These are phyloP conservation scores for Chloropsis hardwickii DNA, from an alignment of 2,113 vertebrate genomes.

Conservation along the genomic window DNA sequence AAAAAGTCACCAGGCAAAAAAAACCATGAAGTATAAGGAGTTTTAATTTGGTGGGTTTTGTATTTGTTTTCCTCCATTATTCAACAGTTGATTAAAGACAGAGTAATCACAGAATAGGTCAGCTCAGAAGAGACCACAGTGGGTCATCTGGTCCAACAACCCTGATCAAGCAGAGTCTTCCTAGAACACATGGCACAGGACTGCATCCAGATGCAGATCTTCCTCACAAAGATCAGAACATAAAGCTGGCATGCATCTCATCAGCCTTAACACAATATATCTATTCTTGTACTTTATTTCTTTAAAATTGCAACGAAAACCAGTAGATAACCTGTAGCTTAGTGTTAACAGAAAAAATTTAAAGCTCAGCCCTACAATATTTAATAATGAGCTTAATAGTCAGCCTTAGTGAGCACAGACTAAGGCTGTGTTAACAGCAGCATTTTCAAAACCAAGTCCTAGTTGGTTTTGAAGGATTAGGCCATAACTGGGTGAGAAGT, in stretches of 20 bases:
- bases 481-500: not conserved
- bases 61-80: not conserved
- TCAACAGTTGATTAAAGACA: not conserved
- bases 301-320: not conserved
- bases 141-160: not conserved
- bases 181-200: not conserved
- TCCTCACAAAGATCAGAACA: not conserved
- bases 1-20: not conserved
- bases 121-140: not conserved
- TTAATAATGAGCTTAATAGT: not conserved
- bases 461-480: slow-evolving; percentile 4
- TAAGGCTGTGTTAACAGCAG: not conserved
- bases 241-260: not conserved
- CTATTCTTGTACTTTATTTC: not conserved
- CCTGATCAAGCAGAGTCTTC: not conserved
- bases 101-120: not conserved
- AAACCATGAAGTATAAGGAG: not conserved
- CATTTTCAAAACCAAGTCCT: not conserved
- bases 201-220: not conserved
- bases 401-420: not conserved
- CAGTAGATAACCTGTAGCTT: not conserved
- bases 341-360: not conserved
- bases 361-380: not conserved
- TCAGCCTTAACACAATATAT: not conserved
- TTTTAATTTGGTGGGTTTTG: not conserved